phyloP scores from a whole-genome alignment of 2,797 vertebrate species.

The Acipenser oxyrinchus region DNA sequence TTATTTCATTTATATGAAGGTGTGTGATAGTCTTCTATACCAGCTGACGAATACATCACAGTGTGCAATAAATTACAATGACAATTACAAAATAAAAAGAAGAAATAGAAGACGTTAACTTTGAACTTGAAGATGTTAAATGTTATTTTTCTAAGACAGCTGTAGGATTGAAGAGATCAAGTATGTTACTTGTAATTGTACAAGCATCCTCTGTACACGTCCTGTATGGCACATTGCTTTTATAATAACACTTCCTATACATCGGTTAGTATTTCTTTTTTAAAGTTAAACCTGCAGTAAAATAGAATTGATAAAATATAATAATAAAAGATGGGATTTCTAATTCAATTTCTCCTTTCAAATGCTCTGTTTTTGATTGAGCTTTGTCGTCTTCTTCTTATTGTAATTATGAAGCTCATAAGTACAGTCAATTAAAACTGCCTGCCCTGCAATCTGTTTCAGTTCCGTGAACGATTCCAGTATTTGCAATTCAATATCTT shows the following conservation, averaged over 20 bases:
- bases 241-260: constrained; percentile 11
- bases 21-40: neutral
- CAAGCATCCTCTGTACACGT: constrained; percentile 5
- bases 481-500: no score
- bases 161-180: constrained; percentile 12
- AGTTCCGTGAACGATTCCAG: no score
- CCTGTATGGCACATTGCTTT: constrained; percentile 16
- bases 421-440: no score
- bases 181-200: neutral
- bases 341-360: no score
- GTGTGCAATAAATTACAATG: constrained; percentile 1
- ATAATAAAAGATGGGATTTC: no score
- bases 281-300: constrained; percentile 18
- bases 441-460: no score
- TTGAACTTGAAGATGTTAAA: neutral
- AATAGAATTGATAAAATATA: constrained; percentile 9
- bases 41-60: neutral
- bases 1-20: neutral
- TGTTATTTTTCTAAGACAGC: constrained; percentile 5
- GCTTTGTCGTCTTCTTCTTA: no score
- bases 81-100: constrained; percentile 8
- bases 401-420: no score
- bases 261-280: constrained; percentile 21
- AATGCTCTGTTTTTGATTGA: no score
- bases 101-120: neutral